Evolutionary conservation across 2,888 invertebrate species (phyloP).

Genomic region (Stenodera caucasica): DNA sequence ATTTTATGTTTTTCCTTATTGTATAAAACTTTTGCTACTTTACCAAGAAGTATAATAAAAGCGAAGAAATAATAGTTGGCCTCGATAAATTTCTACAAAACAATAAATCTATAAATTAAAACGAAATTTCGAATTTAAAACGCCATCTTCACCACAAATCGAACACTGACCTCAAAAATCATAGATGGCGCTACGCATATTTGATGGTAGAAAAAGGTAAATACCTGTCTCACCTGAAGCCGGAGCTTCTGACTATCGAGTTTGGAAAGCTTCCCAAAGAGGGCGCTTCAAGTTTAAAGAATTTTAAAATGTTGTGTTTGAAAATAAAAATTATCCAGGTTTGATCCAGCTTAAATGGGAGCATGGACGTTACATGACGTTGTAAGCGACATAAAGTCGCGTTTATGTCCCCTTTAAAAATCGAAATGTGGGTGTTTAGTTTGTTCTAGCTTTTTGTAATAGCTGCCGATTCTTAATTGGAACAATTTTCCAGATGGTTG

Average conservation of each 20-base stretch:
- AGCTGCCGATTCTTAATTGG: neutral
- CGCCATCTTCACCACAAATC: neutral
- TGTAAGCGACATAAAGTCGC: too few relatives aligned
- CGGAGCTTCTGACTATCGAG: too few relatives aligned
- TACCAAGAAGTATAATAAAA: slow-evolving; percentile 2
- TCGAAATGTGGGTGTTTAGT: too few relatives aligned
- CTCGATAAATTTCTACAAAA: neutral
- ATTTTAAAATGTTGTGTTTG: too few relatives aligned
- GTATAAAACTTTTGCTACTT: neutral
- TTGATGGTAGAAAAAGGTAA: neutral
- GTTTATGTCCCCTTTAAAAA: too few relatives aligned
- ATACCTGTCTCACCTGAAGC: neutral
- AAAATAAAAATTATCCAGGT: too few relatives aligned
- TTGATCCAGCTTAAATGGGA: too few relatives aligned
- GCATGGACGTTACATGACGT: too few relatives aligned
- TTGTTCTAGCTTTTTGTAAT: neutral
- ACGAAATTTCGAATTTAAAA: neutral
- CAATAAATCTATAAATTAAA: neutral
- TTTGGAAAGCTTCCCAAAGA: neutral
- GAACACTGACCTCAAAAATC: neutral
- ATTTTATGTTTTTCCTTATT: slow-evolving; percentile 3
- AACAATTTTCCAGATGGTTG: neutral
- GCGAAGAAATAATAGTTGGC: neutral
- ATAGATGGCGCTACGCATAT: neutral
- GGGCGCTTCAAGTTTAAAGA: neutral